Conservation (phyloP, 2,797 vertebrate genomes). For the Parotocinclus haroldoi region DNA sequence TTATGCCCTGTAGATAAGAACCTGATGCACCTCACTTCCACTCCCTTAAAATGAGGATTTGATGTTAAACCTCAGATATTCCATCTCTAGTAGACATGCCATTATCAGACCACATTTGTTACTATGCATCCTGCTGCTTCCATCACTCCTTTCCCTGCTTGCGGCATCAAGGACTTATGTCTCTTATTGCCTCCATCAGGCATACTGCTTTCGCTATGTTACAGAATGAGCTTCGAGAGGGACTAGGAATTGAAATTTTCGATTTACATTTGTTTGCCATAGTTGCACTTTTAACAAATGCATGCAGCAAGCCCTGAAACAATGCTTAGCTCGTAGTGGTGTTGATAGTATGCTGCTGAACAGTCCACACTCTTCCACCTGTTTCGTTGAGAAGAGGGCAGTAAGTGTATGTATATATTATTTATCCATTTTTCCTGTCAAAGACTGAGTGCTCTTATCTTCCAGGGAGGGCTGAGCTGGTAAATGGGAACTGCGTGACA, state of each 20-base stretch:
- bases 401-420: constrained; percentile 28
- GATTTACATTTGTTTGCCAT: constrained; percentile 15
- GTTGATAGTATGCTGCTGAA: neutral
- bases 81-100: constrained; percentile 62
- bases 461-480: constrained; percentile 15
- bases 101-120: constrained; percentile 48
- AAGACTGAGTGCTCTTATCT: constrained; percentile 20
- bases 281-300: neutral
- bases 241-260: neutral
- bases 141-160: constrained; percentile 36
- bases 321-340: constrained; percentile 10
- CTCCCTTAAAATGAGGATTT: constrained; percentile 42
- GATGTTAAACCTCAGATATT: constrained; percentile 58
- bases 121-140: constrained; percentile 41
- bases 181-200: constrained; percentile 24
- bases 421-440: constrained; percentile 25
- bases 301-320: constrained; percentile 2
- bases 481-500: constrained; percentile 13
- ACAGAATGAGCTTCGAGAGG: neutral
- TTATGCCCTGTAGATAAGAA: too few species aligned
- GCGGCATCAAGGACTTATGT: constrained; percentile 32
- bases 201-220: neutral
- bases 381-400: neutral
- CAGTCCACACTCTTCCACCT: neutral
- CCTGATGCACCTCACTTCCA: too few species aligned